These are phyloP conservation scores for Agapornis roseicollis DNA, from an alignment of 2,113 vertebrate species.

Conservation along the genomic window DNA sequence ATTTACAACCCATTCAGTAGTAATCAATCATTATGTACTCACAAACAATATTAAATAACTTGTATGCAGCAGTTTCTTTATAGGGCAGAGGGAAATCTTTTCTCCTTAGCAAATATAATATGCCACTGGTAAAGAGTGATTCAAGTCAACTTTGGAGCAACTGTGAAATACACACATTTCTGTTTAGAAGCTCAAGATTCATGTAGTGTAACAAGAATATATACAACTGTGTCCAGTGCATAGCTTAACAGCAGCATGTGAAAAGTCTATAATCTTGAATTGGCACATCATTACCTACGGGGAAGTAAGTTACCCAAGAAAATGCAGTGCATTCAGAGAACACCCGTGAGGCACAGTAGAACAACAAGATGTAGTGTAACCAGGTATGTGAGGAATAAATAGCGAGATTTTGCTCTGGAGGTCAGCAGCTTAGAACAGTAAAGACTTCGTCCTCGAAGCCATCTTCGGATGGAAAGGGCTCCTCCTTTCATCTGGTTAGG, in stretches of 20 bases:
- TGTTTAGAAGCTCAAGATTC: neutral
- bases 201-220: conserved; percentile 2
- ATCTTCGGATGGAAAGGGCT: conserved; percentile 76
- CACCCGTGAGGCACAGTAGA: conserved; percentile 82
- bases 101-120: conserved; percentile 74
- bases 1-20: conserved; percentile 72
- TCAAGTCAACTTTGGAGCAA: conserved; percentile 64
- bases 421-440: conserved; percentile 87
- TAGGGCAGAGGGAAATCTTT: conserved; percentile 53
- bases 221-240: conserved; percentile 67
- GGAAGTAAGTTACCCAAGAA: neutral
- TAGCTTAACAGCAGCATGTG: conserved; percentile 63
- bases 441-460: conserved; percentile 85
- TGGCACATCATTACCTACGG: conserved; percentile 32
- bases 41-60: conserved; percentile 56
- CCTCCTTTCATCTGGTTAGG: conserved; percentile 81
- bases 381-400: conserved; percentile 85
- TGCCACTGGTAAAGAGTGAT: conserved; percentile 28
- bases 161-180: conserved; percentile 43
- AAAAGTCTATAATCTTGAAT: neutral
- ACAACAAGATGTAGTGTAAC: conserved; percentile 79
- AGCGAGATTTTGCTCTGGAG: conserved; percentile 81
- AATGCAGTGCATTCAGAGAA: conserved; percentile 70
- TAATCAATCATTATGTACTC: conserved; percentile 46
- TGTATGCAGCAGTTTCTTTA: conserved; percentile 61